Percentiles rank a stretch among this genome's conserved stretches.
Evolutionary conservation across 2,113 vertebrate genomes (phyloP).

Genomic region (Muscicapa adusta): DNA sequence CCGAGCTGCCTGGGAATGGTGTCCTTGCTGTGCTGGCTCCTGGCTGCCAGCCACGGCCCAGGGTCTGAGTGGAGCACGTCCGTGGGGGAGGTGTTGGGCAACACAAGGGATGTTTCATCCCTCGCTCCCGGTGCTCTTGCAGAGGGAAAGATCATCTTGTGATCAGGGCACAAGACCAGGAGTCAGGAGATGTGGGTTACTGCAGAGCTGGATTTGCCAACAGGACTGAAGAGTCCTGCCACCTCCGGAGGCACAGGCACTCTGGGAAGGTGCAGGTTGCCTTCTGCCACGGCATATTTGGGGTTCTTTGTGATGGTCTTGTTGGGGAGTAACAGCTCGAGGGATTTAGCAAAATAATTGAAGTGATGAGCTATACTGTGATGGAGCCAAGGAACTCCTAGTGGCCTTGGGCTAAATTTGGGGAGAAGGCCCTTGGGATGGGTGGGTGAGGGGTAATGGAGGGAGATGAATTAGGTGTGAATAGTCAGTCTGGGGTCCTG

Average conservation of each 20-base stretch:
- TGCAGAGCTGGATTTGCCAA: not conserved
- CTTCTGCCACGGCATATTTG: accelerated
- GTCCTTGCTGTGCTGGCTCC: not conserved
- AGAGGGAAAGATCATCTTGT: conserved; percentile 15
- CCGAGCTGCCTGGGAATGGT: not conserved
- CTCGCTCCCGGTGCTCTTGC: not conserved
- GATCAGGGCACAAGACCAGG: conserved; percentile 43
- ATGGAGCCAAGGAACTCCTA: not conserved
- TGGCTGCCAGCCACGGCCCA: not conserved
- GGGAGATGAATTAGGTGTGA: not conserved
- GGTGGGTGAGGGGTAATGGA: not conserved
- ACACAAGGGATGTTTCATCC: conserved; percentile 50
- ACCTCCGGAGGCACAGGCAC: not conserved
- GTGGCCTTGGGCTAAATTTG: not conserved
- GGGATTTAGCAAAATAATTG: not conserved
- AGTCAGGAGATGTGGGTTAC: conserved; percentile 30
- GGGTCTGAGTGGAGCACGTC: conserved; percentile 7
- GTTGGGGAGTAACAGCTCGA: not conserved
- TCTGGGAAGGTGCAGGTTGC: not conserved
- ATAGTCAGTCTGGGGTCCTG: accelerated
- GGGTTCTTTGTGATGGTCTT: not conserved
- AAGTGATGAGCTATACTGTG: not conserved
- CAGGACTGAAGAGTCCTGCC: not conserved
- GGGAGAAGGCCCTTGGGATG: not conserved
- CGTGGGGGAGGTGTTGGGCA: conserved; percentile 41